phyloP scores from a whole-genome alignment of 2,888 invertebrate species.

The Cephalotes varians region DNA sequence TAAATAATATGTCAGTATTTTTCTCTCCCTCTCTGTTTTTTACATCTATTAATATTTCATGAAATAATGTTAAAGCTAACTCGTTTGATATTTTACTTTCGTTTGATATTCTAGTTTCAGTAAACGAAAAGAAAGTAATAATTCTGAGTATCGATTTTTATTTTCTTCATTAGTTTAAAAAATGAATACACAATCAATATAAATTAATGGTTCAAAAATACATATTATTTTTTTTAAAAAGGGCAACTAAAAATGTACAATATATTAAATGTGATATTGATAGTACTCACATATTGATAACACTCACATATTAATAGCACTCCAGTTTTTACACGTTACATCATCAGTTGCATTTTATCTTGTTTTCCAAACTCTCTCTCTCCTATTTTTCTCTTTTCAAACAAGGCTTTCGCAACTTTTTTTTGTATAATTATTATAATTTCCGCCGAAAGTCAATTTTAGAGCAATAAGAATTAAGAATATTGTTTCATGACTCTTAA shows the following conservation, averaged over 20 bases:
- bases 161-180: neutral
- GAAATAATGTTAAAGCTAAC: neutral
- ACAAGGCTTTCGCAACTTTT: neutral
- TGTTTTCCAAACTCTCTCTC: slow-evolving; percentile 1
- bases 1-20: neutral
- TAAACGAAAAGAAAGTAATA: neutral
- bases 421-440: neutral
- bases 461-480: slow-evolving; percentile 8
- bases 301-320: neutral
- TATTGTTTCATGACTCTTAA: slow-evolving; percentile 31
- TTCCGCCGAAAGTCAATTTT: neutral
- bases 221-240: neutral
- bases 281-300: too few relatives aligned
- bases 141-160: neutral
- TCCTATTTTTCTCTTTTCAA: neutral
- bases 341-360: neutral
- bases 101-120: neutral
- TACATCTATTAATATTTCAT: neutral
- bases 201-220: slow-evolving; percentile 9
- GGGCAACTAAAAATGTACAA: neutral
- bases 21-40: neutral
- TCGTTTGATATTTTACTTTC: neutral
- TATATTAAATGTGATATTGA: neutral
- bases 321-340: neutral
- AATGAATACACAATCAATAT: neutral